Conservation (phyloP, 2,797 vertebrate species). For the Paramormyrops hopkinsi region DNA sequence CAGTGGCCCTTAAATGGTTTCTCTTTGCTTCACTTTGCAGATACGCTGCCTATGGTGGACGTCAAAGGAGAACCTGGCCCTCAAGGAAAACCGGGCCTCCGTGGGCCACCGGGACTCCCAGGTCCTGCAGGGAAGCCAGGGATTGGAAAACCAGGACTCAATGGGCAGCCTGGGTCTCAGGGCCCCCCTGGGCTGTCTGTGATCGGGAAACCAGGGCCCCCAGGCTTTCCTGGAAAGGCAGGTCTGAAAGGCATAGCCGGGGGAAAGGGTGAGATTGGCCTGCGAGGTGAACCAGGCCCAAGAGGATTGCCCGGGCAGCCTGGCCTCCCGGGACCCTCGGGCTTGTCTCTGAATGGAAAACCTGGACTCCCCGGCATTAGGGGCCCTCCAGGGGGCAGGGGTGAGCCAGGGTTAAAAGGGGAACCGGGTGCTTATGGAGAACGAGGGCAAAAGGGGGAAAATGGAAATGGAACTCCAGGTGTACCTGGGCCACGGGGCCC, state of each 20-base stretch:
- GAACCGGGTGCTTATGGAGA: slow-evolving; percentile 73
- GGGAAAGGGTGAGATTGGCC: slow-evolving; percentile 76
- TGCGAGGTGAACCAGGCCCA: slow-evolving; percentile 81
- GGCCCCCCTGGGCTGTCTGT: slow-evolving; percentile 86
- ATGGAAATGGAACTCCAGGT: slow-evolving; percentile 85
- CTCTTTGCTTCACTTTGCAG: slow-evolving; percentile 60
- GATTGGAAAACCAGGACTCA: slow-evolving; percentile 84
- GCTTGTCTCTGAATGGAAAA: slow-evolving; percentile 88
- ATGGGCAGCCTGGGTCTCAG: slow-evolving; percentile 81
- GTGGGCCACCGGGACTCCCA: slow-evolving; percentile 78
- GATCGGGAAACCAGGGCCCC: slow-evolving; percentile 87
- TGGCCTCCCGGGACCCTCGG: slow-evolving; percentile 85
- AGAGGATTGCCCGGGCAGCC: slow-evolving; percentile 81
- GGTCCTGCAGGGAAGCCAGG: slow-evolving; percentile 91
- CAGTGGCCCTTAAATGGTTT: background rate
- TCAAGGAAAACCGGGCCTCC: slow-evolving; percentile 85
- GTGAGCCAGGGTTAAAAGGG: slow-evolving; percentile 83
- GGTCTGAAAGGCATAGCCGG: slow-evolving; percentile 83
- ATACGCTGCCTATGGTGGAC: slow-evolving; percentile 84
- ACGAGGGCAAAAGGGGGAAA: slow-evolving; percentile 81
- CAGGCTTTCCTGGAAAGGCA: slow-evolving; percentile 84
- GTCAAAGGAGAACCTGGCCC: slow-evolving; percentile 93
- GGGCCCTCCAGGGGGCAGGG: slow-evolving; percentile 75
- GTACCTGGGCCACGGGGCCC: slow-evolving; percentile 66
- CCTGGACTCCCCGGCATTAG: slow-evolving; percentile 80